These are phyloP conservation scores for Fopius arisanus DNA, from an alignment of 1,140 invertebrate species.

Conservation along the genomic window DNA sequence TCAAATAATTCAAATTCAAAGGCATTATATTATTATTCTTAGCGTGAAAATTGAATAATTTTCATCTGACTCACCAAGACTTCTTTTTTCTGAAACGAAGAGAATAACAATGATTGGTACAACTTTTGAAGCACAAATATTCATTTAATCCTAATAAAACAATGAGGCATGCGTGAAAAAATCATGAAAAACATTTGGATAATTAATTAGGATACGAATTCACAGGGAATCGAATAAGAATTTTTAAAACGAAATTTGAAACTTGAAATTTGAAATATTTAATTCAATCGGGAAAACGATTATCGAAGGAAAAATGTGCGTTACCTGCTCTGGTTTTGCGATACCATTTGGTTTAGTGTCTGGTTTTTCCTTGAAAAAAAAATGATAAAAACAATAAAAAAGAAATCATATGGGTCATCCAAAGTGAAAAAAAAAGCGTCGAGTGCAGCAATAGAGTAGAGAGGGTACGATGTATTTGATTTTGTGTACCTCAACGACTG, in stretches of 20 bases:
- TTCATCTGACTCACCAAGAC: constrained; percentile 43
- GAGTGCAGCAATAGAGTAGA: not conserved
- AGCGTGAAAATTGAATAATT: not conserved
- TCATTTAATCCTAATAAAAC: not conserved
- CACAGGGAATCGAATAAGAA: no score
- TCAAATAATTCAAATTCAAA: no score
- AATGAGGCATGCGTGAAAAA: not conserved
- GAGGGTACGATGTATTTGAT: constrained; percentile 27
- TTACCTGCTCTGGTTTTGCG: constrained; percentile 60
- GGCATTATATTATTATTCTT: constrained; percentile 5
- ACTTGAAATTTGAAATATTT: not conserved
- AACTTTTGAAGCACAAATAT: constrained; percentile 16
- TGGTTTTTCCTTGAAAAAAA: constrained; percentile 58
- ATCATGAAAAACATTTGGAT: not conserved
- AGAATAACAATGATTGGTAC: constrained; percentile 27
- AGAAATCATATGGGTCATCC: constrained; percentile 5
- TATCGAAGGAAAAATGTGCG: constrained; percentile 22
- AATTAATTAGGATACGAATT: not conserved
- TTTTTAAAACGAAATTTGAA: not conserved
- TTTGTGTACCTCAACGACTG: constrained; percentile 49
- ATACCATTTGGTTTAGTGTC: constrained; percentile 59
- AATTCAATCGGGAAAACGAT: not conserved
- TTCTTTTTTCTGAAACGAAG: constrained; percentile 50
- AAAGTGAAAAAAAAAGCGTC: constrained; percentile 16
- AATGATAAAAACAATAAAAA: constrained; percentile 44